Percentiles rank a stretch among this genome's conserved stretches.
Conservation (phyloP, 2,797 vertebrate genomes). For the Phoxinus dragarum region DNA sequence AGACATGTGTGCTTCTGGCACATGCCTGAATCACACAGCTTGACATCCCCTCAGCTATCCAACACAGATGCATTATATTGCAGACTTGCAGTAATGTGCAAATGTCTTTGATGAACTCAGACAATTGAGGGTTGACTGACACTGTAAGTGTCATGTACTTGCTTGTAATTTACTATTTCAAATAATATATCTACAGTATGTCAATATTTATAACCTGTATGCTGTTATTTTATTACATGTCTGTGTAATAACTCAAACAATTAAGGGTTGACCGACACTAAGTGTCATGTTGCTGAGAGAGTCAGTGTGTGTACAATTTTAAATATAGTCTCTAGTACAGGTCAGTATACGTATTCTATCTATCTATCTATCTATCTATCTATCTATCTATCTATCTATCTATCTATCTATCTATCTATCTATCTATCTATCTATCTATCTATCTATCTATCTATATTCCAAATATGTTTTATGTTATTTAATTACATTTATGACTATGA, state of each 20-base stretch:
- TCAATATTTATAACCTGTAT: not conserved
- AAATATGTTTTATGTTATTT: no score
- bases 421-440: no score
- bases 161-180: no score
- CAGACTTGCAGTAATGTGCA: slow-evolving; percentile 11
- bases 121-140: not conserved
- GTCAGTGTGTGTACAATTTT: no score
- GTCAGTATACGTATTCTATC: no score
- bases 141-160: not conserved
- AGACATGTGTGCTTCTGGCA: slow-evolving; percentile 46
- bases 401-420: no score
- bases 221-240: not conserved
- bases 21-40: slow-evolving; percentile 46
- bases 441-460: no score
- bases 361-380: no score
- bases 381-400: no score
- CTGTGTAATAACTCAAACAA: not conserved
- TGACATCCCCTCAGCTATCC: slow-evolving; percentile 25
- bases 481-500: no score
- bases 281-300: not conserved
- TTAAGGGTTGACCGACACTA: not conserved
- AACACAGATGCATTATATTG: slow-evolving; percentile 43
- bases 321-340: no score
- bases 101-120: not conserved
- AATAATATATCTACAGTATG: not conserved